Percentiles rank a stretch among this genome's conserved stretches.
phyloP scores from a whole-genome alignment of 2,797 vertebrate genomes.

The Pachyuromys duprasi region DNA sequence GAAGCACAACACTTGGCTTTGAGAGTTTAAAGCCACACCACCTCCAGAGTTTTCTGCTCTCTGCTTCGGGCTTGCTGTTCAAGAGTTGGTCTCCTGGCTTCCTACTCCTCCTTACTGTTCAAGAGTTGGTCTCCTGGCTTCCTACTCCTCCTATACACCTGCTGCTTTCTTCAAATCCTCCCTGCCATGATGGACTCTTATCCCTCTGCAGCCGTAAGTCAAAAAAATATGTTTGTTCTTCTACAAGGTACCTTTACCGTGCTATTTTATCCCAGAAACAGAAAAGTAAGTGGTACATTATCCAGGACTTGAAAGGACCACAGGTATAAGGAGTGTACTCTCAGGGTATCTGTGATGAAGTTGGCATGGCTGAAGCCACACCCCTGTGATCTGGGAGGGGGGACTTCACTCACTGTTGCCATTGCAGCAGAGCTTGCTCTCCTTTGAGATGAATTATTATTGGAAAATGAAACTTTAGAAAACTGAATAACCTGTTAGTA shows the following conservation, averaged over 20 bases:
- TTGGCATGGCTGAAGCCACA: neutral
- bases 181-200: neutral
- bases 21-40: neutral
- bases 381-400: neutral
- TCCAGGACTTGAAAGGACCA: neutral
- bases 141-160: neutral
- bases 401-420: neutral
- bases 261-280: neutral
- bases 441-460: conserved; percentile 51
- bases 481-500: conserved; percentile 11
- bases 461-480: conserved; percentile 17
- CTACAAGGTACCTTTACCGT: neutral
- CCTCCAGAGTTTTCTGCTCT: neutral
- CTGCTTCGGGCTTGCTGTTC: neutral
- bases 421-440: neutral
- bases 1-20: neutral
- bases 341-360: neutral
- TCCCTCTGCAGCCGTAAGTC: neutral
- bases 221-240: neutral
- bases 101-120: neutral
- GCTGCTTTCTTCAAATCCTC: neutral
- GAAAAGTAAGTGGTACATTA: neutral
- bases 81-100: neutral
- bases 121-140: neutral
- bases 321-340: neutral